phyloP scores from a whole-genome alignment of 2,797 vertebrate species.

The Propithecus perrieri region DNA sequence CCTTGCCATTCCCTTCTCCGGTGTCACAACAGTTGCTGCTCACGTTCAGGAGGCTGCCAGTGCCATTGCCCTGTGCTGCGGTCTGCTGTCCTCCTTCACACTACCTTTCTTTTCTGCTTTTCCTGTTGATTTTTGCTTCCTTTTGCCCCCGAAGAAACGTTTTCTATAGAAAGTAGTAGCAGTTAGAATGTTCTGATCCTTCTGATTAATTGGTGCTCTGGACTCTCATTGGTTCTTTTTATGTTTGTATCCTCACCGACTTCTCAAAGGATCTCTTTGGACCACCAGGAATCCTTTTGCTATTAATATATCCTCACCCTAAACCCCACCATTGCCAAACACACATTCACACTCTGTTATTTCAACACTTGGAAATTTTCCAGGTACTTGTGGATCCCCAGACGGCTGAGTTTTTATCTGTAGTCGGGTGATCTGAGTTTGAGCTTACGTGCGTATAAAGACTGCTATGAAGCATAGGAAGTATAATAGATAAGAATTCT shows the following conservation, averaged over 20 bases:
- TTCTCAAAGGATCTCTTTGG: neutral
- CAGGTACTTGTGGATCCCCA: neutral
- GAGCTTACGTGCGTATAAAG: too few relatives aligned
- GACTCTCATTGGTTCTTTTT: neutral
- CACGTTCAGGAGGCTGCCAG: rapidly evolving
- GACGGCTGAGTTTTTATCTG: neutral
- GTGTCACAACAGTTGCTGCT: too few relatives aligned
- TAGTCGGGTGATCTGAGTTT: neutral
- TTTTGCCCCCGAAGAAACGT: neutral
- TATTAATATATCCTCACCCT: too few relatives aligned
- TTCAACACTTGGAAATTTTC: neutral
- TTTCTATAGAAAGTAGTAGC: neutral
- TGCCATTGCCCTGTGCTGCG: rapidly evolving
- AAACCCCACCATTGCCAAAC: neutral
- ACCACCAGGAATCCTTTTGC: neutral
- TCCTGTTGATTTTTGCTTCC: neutral
- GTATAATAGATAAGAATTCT: neutral
- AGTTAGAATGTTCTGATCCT: neutral
- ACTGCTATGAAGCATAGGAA: neutral
- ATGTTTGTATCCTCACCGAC: neutral
- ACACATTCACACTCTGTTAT: neutral
- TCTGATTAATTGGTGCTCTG: neutral
- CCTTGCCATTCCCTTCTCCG: neutral
- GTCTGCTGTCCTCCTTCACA: rapidly evolving
- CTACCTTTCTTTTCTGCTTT: neutral